Evolutionary conservation across 2,888 invertebrate species (phyloP).

Genomic region (Drosophila phalerata): DNA sequence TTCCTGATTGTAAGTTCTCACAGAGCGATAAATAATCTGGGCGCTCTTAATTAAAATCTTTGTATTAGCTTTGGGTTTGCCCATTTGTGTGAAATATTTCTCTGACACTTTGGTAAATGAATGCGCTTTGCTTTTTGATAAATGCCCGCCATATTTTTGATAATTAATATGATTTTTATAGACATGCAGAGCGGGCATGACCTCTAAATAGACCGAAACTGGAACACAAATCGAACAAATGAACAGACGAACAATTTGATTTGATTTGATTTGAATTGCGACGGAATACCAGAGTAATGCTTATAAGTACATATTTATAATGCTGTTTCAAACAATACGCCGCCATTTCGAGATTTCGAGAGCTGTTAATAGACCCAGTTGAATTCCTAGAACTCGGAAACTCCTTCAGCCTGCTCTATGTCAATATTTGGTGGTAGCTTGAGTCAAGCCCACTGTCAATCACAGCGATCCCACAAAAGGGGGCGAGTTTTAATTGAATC

Average conservation of each 20-base stretch:
- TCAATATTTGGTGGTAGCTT: slow-evolving; percentile 28
- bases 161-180: slow-evolving; percentile 64
- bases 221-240: slow-evolving; percentile 9
- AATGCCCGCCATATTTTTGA: slow-evolving; percentile 47
- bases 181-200: slow-evolving; percentile 32
- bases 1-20: slow-evolving; percentile 29
- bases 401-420: slow-evolving; percentile 40
- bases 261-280: slow-evolving; percentile 19
- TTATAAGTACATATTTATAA: neutral
- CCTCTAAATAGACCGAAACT: slow-evolving; percentile 37
- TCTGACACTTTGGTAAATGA: slow-evolving; percentile 54
- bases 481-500: slow-evolving; percentile 72
- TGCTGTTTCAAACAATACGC: slow-evolving; percentile 42
- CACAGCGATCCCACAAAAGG: slow-evolving; percentile 44
- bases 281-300: slow-evolving; percentile 6
- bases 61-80: slow-evolving; percentile 48
- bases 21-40: slow-evolving; percentile 65
- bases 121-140: slow-evolving; percentile 51
- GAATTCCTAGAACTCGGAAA: slow-evolving; percentile 43
- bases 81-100: slow-evolving; percentile 60
- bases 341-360: slow-evolving; percentile 46
- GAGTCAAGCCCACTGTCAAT: slow-evolving; percentile 63
- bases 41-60: slow-evolving; percentile 70
- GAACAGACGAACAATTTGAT: slow-evolving; percentile 8
- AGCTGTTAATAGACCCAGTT: slow-evolving; percentile 33